These are phyloP conservation scores for Drosophila nigricruria DNA, from an alignment of 2,888 invertebrate genomes.

Conservation along the genomic window DNA sequence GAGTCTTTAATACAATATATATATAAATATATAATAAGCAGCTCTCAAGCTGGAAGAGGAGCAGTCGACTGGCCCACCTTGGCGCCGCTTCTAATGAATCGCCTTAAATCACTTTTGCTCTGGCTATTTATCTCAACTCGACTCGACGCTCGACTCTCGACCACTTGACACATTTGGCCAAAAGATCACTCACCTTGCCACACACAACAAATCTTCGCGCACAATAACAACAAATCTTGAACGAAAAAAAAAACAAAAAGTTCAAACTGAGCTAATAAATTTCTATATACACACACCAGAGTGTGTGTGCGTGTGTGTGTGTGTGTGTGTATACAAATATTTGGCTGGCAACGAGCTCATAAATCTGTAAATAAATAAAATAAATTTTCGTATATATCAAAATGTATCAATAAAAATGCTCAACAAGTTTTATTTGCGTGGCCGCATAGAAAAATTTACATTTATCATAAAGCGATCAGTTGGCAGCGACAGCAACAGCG, in stretches of 20 bases:
- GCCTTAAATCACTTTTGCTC: conserved; percentile 22
- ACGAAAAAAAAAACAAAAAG: conserved; percentile 40
- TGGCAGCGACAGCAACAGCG: conserved; percentile 1
- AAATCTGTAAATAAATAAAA: conserved; percentile 78
- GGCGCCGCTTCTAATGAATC: conserved; percentile 14
- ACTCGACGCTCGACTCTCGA: conserved; percentile 18
- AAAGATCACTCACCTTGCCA: conserved; percentile 76
- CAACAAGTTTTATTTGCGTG: conserved; percentile 73
- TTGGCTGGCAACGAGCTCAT: conserved; percentile 72
- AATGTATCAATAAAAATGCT: conserved; percentile 79
- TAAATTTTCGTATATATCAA: conserved; percentile 76
- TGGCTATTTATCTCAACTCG: conserved; percentile 48
- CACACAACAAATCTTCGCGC: conserved; percentile 50
- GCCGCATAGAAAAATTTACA: conserved; percentile 61
- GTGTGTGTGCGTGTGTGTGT: background rate
- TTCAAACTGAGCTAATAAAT: conserved; percentile 75
- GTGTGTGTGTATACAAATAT: conserved; percentile 63
- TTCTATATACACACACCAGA: conserved; percentile 38
- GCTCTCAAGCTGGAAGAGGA: background rate
- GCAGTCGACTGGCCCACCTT: conserved; percentile 1
- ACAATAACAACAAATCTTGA: conserved; percentile 36
- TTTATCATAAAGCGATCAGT: conserved; percentile 61
- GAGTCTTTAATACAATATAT: background rate
- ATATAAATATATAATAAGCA: background rate
- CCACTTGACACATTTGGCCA: conserved; percentile 75